Percentiles rank a stretch among this genome's conserved stretches.
Evolutionary conservation across 2,888 invertebrate species (phyloP).

Genomic region (Auanema freiburgensis): DNA sequence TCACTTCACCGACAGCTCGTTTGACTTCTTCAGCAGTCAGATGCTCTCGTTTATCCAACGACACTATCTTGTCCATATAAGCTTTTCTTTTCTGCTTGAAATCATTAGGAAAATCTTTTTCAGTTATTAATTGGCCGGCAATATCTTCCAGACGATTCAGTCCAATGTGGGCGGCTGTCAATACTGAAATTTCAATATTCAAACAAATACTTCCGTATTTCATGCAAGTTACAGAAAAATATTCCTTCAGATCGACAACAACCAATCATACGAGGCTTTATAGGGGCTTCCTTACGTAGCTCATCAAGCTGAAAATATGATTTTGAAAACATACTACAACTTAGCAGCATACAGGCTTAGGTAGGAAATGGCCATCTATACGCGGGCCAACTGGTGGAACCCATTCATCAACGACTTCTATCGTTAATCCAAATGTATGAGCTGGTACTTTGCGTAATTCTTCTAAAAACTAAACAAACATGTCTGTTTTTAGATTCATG

Average conservation of each 20-base stretch:
- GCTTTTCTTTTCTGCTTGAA: constrained; percentile 4
- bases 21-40: too few relatives aligned
- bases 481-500: neutral
- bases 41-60: too few relatives aligned
- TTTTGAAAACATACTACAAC: neutral
- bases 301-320: constrained; percentile 8
- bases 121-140: constrained; percentile 5
- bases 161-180: neutral
- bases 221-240: constrained; percentile 7
- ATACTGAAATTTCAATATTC: neutral
- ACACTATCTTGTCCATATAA: constrained; percentile 5
- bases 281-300: constrained; percentile 32
- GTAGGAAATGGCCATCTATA: constrained; percentile 30
- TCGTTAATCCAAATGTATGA: constrained; percentile 23
- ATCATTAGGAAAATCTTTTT: constrained; percentile 7
- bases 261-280: constrained; percentile 35
- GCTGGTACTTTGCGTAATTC: constrained; percentile 33
- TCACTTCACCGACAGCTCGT: too few relatives aligned
- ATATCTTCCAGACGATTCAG: constrained; percentile 1
- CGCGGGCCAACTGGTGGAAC: constrained; percentile 9
- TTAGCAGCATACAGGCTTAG: constrained; percentile 11
- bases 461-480: constrained; percentile 22
- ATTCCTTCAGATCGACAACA: constrained; percentile 36
- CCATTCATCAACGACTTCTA: constrained; percentile 15
- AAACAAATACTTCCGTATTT: neutral